Conservation (phyloP, 2,888 invertebrate species). For the Chrysolina americana region DNA sequence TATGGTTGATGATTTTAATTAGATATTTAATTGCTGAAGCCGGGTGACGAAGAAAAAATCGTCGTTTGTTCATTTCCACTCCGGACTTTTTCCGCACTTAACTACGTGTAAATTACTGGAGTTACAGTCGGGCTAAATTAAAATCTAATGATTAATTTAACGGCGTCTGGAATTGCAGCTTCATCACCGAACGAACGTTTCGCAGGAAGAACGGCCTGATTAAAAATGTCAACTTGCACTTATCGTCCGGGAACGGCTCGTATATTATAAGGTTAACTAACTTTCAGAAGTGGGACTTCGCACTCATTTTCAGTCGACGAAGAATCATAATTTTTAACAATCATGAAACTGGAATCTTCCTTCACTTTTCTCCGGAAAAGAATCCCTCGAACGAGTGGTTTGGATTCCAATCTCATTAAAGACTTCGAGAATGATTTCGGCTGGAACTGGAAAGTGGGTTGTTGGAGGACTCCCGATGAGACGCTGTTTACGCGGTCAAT, state of each 20-base stretch:
- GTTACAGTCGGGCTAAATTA: conserved; percentile 67
- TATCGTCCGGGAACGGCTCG: conserved; percentile 50
- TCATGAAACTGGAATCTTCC: conserved; percentile 7
- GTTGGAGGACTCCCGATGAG: too few species aligned
- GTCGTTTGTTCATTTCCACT: conserved; percentile 62
- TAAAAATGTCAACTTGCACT: conserved; percentile 58
- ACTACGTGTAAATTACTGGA: conserved; percentile 66
- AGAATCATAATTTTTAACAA: conserved; percentile 29
- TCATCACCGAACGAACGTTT: conserved; percentile 56
- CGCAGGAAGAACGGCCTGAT: conserved; percentile 52
- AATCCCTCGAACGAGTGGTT: not conserved
- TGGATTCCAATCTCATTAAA: conserved; percentile 5
- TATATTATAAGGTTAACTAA: conserved; percentile 50
- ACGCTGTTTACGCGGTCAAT: too few species aligned
- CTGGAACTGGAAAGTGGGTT: too few species aligned
- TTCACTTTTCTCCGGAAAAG: conserved; percentile 16
- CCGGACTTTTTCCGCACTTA: conserved; percentile 61
- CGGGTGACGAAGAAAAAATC: conserved; percentile 57
- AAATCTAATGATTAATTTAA: conserved; percentile 68
- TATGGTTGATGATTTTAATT: conserved; percentile 65
- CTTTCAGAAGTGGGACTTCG: conserved; percentile 39
- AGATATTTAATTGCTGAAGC: conserved; percentile 65
- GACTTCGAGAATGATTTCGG: not conserved
- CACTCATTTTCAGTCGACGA: conserved; percentile 29
- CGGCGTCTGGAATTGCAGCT: conserved; percentile 66